Evolutionary conservation across 2,888 invertebrate genomes (phyloP), one percentile per base, ranked within the genome.

Genomic region (Drosophila macrospina): DNA sequence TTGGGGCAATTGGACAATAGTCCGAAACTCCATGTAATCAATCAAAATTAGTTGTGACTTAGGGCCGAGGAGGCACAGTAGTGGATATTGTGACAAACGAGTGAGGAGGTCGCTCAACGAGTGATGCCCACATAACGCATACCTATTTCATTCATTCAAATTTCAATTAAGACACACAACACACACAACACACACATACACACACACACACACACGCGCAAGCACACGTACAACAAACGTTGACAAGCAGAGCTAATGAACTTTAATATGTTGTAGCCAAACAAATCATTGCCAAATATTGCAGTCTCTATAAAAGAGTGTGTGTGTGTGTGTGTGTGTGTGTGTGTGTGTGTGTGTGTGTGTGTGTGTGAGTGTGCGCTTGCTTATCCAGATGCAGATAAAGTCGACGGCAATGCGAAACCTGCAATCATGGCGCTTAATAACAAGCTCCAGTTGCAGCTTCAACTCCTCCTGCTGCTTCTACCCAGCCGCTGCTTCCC

Each of bases 41-140:
- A 90, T 90, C 90, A 90, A 90, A 90, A 90, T 90, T 90, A 88
- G 89, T 87, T 90, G 87, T 90, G 84, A 88, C 86, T 90, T 89
- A 89, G 68, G 59, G 34, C 77, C n/a, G 47, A 57, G 42, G 20
- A 37, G 47, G 20, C 73, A 70, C 67, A 61, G 77, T 80, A 81
- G 78, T 80, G 74, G 71, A 72, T 83, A 78, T 85, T 85, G 80
- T 85, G 85, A 85, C 85, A 85, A 85, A 80, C 72, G 56, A 61
- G 50, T 24, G 66, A 69, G 69, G 59, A 59, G 59, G 54, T 60
- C 55, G 37, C 32, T 37, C 51, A 51, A 37, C 51, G 24, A 44
- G 15, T 41, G 48, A 62, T 56, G 44, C 60, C 47, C 59, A 59
- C 54, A 50, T 44, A 42, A 51, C 47, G 47, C 54, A 54, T 54